Evolutionary conservation across 2,888 invertebrate genomes (phyloP), one percentile per base, ranked within the genome.

Genomic region (Anticlea derivata): DNA sequence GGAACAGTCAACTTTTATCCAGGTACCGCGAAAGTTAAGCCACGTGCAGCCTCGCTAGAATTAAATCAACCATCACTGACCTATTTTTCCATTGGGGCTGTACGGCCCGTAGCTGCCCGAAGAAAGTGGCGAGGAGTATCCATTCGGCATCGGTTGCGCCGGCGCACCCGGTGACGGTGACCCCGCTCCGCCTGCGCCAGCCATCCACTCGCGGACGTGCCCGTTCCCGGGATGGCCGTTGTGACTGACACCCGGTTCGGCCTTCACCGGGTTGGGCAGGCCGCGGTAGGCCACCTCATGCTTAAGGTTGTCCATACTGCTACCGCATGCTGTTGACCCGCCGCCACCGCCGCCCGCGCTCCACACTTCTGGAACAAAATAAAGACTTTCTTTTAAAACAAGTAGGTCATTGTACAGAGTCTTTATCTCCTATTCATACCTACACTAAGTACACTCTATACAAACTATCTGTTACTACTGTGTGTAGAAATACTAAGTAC

Each of bases 31-130:
- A n/a, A n/a, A n/a, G n/a, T n/a, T n/a, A n/a, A n/a, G n/a, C n/a
- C n/a, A n/a, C n/a, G n/a, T n/a, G n/a, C n/a, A n/a, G n/a, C n/a
- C n/a, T n/a, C n/a, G n/a, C n/a, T n/a, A n/a, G n/a, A n/a, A n/a
- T n/a, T 17, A 17, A 44, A 12, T 29, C 0, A 40, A 7, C 26
- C n/a, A n/a, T n/a, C 5, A 92, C 95, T 94, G 70, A 96, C 96
- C 96, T 92, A 95, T 93, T 93, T 96, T 96, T 74, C 96, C 96
- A 85, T 95, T 96, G 62, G 96, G 96, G 90, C 96, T 96, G 83
- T 96, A 96, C 1, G 96, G 96, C 69, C 96, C 96, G 91, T 96
- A 97, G 93, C 96, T 96, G 83, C 96, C 94, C 10, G 96, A 95
- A 44, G 96, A 96, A 92, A 96, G 93, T 11, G 96, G 96, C 63